A percentile compares a stretch with the other conserved stretches of the same genome.
These are phyloP conservation scores for Adelosebastes latens DNA, from an alignment of 2,797 vertebrate species.

Conservation along the genomic window DNA sequence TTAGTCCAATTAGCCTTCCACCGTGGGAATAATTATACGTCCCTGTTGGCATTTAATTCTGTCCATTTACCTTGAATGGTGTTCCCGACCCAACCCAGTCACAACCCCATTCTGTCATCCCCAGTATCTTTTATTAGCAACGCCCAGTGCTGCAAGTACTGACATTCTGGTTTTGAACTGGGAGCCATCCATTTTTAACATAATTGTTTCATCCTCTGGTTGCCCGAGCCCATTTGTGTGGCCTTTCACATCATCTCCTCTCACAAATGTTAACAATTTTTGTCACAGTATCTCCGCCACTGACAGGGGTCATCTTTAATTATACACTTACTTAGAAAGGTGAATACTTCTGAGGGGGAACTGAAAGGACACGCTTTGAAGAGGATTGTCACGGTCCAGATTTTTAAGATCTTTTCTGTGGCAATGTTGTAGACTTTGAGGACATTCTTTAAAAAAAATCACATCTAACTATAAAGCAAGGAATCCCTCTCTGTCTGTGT, in stretches of 20 bases:
- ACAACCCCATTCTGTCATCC: conserved; percentile 41
- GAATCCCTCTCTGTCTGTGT: background rate
- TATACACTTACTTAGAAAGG: conserved; percentile 64
- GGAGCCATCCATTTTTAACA: conserved; percentile 67
- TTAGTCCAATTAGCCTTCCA: conserved; percentile 9
- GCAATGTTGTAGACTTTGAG: background rate
- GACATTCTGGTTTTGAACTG: conserved; percentile 59
- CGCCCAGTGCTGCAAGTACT: conserved; percentile 25
- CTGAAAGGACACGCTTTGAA: conserved; percentile 60
- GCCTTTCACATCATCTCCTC: conserved; percentile 56
- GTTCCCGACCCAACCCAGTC: background rate
- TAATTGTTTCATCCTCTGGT: conserved; percentile 63
- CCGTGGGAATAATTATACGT: conserved; percentile 8
- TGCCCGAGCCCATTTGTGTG: conserved; percentile 17
- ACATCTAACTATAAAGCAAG: background rate
- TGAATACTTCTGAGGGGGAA: conserved; percentile 58
- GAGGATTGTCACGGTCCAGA: conserved; percentile 37
- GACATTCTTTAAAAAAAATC: background rate
- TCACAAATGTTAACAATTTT: conserved; percentile 55
- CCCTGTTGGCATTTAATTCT: conserved; percentile 14
- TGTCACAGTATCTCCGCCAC: conserved; percentile 40
- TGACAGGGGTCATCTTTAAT: conserved; percentile 76
- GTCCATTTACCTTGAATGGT: conserved; percentile 2
- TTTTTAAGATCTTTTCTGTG: conserved; percentile 30
- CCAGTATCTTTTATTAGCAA: conserved; percentile 42